phyloP scores from a whole-genome alignment of 37 sponge, comb jelly and placozoan species.

The Halisarca cf. caerulea region DNA sequence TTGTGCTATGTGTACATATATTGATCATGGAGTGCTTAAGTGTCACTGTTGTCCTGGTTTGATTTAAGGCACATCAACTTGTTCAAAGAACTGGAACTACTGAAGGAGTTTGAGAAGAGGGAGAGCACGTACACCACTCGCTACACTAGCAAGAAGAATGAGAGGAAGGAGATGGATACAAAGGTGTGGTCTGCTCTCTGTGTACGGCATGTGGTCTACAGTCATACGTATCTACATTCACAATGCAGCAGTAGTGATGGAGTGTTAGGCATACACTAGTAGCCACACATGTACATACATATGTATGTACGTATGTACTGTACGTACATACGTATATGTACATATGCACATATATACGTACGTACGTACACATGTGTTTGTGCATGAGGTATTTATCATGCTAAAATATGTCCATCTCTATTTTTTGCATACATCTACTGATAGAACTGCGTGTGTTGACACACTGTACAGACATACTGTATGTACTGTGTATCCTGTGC shows the following conservation, averaged over 20 bases:
- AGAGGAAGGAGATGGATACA: conserved; percentile 69
- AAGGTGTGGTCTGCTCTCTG: conserved; percentile 58
- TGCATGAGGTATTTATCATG: no score
- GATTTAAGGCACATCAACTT: conserved; percentile 70
- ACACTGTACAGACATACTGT: no score
- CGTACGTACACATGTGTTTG: not conserved
- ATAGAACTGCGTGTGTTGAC: no score
- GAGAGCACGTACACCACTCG: conserved; percentile 77
- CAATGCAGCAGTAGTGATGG: no score
- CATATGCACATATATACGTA: not conserved
- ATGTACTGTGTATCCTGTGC: no score
- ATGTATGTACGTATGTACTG: not conserved
- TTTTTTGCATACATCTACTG: no score
- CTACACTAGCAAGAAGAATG: conserved; percentile 74
- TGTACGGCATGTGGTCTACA: not conserved
- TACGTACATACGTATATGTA: not conserved
- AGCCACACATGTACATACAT: not conserved
- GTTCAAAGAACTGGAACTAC: conserved; percentile 90
- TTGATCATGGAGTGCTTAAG: not conserved
- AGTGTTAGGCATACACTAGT: no score
- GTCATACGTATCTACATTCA: not conserved
- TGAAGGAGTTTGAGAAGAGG: conserved; percentile 98
- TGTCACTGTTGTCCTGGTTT: not conserved
- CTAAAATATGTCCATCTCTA: no score
- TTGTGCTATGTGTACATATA: not conserved